Percentiles rank a stretch among this genome's conserved stretches.
These are phyloP conservation scores for Genyomyrus donnyi DNA, from an alignment of 2,113 vertebrate species.

Conservation along the genomic window DNA sequence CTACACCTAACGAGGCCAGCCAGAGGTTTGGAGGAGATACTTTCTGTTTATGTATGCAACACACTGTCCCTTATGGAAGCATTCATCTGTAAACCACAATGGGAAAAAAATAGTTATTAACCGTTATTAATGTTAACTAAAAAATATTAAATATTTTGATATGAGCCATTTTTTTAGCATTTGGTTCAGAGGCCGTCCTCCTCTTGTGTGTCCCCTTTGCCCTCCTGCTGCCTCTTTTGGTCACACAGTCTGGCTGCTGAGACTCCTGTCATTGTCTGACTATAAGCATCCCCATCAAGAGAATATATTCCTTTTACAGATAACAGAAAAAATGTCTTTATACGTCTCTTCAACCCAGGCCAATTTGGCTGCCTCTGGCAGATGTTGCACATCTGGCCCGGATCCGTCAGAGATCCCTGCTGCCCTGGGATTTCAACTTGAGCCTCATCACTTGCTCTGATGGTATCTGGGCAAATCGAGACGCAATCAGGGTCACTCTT, in stretches of 20 bases:
- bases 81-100: not conserved
- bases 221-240: not conserved
- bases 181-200: not conserved
- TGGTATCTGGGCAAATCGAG: not conserved
- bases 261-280: too few relatives aligned
- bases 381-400: not conserved
- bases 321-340: conserved; percentile 11
- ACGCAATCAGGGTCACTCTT: not conserved
- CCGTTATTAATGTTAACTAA: not conserved
- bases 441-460: conserved; percentile 19
- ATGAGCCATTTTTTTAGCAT: not conserved
- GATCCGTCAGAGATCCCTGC: not conserved
- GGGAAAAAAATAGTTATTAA: not conserved
- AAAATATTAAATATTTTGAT: not conserved
- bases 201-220: not conserved
- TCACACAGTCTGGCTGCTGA: not conserved
- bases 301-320: conserved; percentile 8
- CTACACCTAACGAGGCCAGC: not conserved
- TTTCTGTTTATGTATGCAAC: not conserved
- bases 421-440: not conserved
- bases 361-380: conserved; percentile 10
- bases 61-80: not conserved
- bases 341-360: not conserved
- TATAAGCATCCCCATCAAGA: not conserved
- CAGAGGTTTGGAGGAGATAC: not conserved